phyloP scores from a whole-genome alignment of 2,888 invertebrate species.

The Megalurothrips usitatus region DNA sequence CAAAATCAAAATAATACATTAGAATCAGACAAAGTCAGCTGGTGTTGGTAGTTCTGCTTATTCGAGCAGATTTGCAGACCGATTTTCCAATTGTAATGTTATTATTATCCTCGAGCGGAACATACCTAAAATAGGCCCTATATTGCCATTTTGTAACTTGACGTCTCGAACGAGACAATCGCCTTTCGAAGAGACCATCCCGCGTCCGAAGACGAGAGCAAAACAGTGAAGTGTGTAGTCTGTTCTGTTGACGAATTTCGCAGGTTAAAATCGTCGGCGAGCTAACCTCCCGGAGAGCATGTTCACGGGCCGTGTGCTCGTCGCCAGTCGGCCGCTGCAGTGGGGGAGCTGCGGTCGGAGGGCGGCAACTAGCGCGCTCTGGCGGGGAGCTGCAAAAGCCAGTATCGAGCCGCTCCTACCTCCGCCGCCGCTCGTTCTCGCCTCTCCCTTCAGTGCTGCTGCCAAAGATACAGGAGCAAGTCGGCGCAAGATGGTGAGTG shows the following conservation, averaged over 20 bases:
- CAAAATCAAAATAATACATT: no score
- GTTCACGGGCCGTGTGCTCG: not conserved
- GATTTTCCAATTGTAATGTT: not conserved
- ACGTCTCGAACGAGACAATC: not conserved
- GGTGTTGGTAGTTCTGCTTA: constrained; percentile 2
- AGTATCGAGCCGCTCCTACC: not conserved
- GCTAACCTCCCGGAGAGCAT: not conserved
- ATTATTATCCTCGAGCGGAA: not conserved
- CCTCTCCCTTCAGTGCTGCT: not conserved
- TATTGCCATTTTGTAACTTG: not conserved
- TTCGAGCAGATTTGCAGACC: not conserved
- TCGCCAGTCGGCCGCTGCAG: not conserved
- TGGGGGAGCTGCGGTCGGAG: not conserved
- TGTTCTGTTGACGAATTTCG: not conserved
- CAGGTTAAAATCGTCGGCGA: not conserved
- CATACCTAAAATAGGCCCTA: not conserved
- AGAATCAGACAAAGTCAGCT: no score
- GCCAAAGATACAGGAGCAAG: not conserved
- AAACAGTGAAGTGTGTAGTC: not conserved
- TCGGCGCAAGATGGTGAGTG: constrained; percentile 5
- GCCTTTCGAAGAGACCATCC: not conserved
- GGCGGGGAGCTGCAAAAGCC: not conserved
- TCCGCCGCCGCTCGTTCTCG: not conserved
- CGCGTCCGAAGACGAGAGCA: not conserved
- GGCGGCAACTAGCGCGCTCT: not conserved